Evolutionary conservation across 2,113 vertebrate genomes (phyloP).

Genomic region (Rissa tridactyla): DNA sequence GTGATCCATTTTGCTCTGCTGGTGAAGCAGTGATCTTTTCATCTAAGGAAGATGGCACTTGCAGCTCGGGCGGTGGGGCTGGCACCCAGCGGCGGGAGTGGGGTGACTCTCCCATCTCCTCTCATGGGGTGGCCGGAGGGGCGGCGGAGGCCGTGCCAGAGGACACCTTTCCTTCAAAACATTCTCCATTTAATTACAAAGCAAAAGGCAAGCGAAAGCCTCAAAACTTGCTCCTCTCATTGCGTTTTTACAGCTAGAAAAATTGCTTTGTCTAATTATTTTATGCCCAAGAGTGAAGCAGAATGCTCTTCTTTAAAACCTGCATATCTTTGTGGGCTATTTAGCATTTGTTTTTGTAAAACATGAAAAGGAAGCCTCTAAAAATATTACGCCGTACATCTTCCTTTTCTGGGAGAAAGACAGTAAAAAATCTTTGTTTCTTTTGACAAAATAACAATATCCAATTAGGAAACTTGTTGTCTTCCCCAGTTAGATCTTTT

Average conservation of each 20-base stretch:
- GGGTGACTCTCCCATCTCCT: not conserved
- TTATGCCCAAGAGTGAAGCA: not conserved
- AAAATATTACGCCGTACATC: not conserved
- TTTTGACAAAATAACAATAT: not conserved
- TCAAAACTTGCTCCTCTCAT: not conserved
- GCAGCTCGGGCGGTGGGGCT: not conserved
- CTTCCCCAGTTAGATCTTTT: not conserved
- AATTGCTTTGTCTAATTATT: not conserved
- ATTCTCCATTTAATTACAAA: not conserved
- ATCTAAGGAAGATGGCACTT: conserved; percentile 32
- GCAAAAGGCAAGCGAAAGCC: not conserved
- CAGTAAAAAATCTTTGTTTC: not conserved
- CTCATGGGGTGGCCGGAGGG: not conserved
- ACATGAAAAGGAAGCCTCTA: not conserved
- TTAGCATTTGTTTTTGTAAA: not conserved
- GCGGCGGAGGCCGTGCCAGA: not conserved
- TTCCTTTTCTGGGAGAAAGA: not conserved
- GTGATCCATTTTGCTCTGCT: conserved; percentile 76
- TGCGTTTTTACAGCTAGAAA: not conserved
- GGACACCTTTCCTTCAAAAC: not conserved
- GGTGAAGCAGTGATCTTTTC: conserved; percentile 74
- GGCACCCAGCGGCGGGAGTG: not conserved
- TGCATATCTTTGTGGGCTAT: not conserved
- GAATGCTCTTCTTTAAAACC: not conserved
- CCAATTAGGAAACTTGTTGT: not conserved